These are phyloP conservation scores for Globodera rostochiensis DNA, from an alignment of 1,140 invertebrate genomes.

Conservation along the genomic window DNA sequence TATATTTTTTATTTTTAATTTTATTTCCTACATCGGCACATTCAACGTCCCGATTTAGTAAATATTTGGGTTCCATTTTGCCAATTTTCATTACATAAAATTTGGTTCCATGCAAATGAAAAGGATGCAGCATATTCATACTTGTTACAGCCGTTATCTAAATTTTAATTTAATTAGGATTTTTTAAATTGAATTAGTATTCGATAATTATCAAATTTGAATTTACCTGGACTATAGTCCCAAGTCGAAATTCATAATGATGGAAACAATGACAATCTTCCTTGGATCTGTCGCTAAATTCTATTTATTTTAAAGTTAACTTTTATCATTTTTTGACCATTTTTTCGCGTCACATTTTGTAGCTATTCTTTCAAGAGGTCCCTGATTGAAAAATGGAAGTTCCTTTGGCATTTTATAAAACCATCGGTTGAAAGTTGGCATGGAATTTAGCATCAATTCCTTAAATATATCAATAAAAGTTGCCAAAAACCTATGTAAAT, in stretches of 20 bases:
- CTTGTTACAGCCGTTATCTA: not conserved
- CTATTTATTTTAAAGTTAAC: not conserved
- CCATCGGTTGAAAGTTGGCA: not conserved
- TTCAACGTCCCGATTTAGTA: not conserved
- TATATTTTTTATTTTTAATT: not conserved
- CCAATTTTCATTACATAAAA: constrained; percentile 63
- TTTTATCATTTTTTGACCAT: not conserved
- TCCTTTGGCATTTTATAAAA: constrained; percentile 4
- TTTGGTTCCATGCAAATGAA: constrained; percentile 62
- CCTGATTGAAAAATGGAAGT: not conserved
- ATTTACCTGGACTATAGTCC: not conserved
- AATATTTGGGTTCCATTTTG: constrained; percentile 2
- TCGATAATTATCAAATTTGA: no score
- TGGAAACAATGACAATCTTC: constrained; percentile 54
- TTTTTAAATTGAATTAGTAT: not conserved
- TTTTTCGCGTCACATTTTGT: constrained; percentile 1
- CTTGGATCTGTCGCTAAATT: not conserved
- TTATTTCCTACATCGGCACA: constrained; percentile 4
- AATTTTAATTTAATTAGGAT: not conserved
- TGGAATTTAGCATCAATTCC: constrained; percentile 7
- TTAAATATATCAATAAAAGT: not conserved
- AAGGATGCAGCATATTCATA: constrained; percentile 47
- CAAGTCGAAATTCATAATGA: constrained; percentile 53
- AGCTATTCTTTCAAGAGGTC: not conserved
- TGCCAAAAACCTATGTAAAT: no score